Base-by-base conservation (phyloP, 30 jellyfish, hydroid and myxozoan genomes). In the Sanderia malayensis region DNA sequence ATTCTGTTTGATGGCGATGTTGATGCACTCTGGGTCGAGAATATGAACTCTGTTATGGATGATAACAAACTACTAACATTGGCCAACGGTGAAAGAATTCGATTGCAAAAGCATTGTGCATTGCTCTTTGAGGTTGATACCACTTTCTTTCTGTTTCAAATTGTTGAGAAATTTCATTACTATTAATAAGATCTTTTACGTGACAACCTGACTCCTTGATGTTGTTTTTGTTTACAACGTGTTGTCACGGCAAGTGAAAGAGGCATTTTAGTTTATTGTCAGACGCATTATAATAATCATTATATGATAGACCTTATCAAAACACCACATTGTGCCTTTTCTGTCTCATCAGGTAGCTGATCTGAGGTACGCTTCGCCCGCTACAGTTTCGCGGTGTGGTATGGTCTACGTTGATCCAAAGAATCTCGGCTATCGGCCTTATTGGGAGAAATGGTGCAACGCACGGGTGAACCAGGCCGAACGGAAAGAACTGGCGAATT, bases 381-480 rank as follows among this genome's bases (percentile, higher is more conserved):
- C 99, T 22, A 93, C 99, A 1, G 99, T 93, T 27, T 93, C 99
- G 15, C 82, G 99, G 18, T 93, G 96, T 64, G 99, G 99, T 31
- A 93, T 93, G 99, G 99, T 93, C 24, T 93, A 84, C 67, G 99
- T 93, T n/a, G 99, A 93, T 73, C 99, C 99, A 31, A 93, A 93
- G 86, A 93, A 93, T 47, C 96, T 93, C 25, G 99, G 99, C 32
- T 93, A 93, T 57, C 70, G 82, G 61, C 99, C 99, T 19, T 93
- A 59, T 60, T 93, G 99, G 99, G 85, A 80, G 47, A 86, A 74
- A 67, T 93, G 99, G 99, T 65, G 87, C 58, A 61, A 67, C 57
- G 86, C 88, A 32, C 49, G 99, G 58, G 84, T 41, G 30, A 93
- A 86, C 80, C 77, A 81, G 62, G 74, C 44, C 44, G 99, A 93